Evolutionary conservation across 1,140 invertebrate species (phyloP), one percentile per base, ranked within the genome.

Genomic region (Popillia japonica): DNA sequence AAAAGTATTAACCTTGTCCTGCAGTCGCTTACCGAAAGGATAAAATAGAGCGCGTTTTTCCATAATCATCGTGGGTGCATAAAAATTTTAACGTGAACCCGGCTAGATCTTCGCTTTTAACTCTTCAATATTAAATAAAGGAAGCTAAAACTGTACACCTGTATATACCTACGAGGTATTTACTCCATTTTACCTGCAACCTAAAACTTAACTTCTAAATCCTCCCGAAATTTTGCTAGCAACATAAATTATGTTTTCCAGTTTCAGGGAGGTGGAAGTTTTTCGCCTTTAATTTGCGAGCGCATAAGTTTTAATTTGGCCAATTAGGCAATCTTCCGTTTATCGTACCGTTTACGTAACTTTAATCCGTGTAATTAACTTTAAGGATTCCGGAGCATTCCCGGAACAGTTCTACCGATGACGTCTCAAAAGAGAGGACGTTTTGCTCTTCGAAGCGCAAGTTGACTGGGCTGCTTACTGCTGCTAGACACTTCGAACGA

Each of bases 251-350:
- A 68, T 22, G 61, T 14, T 68, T 34, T 22, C 61, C 61, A 68
- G 22, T 68, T 68, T 68, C 61, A 68, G 22, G 27, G 27, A 68
- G 61, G 61, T 68, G 61, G 22, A 27, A 68, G 61, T 68, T 68
- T 68, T 68, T 68, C 61, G 61, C 22, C 61, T 68, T 68, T 68
- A 68, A 68, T 68, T 68, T 68, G 61, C 22, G 22, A 68, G 22
- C 61, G 61, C 61, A 68, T 68, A 68, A 68, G 61, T 68, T 68
- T 68, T 68, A 68, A 68, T 68, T 68, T 68, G 61, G 61, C 61
- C 61, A 68, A 68, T 68, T 68, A 68, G 61, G 22, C 17, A 68
- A 22, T 68, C 61, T 68, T 68, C 61, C 61, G 61, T 68, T 68
- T 68, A 68, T 68, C 61, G 61, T 68, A 68, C 61, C 61, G 61